phyloP scores from a whole-genome alignment of 64 coral and sea anemone genomes.

The Acropora yongei region DNA sequence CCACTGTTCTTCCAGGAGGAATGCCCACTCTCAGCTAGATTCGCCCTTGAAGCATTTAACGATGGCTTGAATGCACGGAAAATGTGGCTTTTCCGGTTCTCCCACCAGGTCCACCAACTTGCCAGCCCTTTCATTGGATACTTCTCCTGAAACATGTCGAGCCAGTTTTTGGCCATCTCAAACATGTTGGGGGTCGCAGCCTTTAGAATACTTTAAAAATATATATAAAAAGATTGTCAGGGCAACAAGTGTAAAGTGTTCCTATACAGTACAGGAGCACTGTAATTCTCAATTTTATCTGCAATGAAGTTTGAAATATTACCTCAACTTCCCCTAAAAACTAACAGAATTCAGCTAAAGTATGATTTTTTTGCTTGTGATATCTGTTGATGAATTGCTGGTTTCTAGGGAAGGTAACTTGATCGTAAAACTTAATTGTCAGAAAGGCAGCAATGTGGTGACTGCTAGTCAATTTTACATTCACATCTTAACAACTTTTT shows the following conservation, averaged over 20 bases:
- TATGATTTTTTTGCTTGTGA: constrained; percentile 15
- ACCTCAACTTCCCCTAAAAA: constrained; percentile 18
- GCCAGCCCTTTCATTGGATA: constrained; percentile 65
- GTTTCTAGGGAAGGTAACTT: constrained; percentile 19
- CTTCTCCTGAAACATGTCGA: constrained; percentile 68
- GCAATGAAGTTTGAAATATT: constrained; percentile 19
- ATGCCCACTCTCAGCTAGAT: constrained; percentile 32
- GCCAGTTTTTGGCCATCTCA: constrained; percentile 52
- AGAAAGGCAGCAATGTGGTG: background rate
- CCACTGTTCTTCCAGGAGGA: constrained; percentile 47
- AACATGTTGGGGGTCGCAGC: too few relatives aligned
- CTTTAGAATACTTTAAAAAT: too few relatives aligned
- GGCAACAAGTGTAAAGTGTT: too few relatives aligned
- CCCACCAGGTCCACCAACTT: constrained; percentile 70
- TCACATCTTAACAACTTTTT: background rate
- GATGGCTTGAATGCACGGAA: constrained; percentile 57
- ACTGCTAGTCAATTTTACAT: constrained; percentile 11
- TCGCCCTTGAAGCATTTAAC: constrained; percentile 64
- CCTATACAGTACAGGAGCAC: constrained; percentile 22
- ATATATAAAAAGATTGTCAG: too few relatives aligned
- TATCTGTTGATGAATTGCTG: constrained; percentile 26
- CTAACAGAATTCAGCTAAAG: constrained; percentile 26
- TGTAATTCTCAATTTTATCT: background rate
- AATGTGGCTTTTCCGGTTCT: constrained; percentile 43
- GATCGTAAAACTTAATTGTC: constrained; percentile 11